Evolutionary conservation across 1,140 invertebrate genomes (phyloP), one percentile per base, ranked within the genome.

Genomic region (Pseudomyrmex sp.): DNA sequence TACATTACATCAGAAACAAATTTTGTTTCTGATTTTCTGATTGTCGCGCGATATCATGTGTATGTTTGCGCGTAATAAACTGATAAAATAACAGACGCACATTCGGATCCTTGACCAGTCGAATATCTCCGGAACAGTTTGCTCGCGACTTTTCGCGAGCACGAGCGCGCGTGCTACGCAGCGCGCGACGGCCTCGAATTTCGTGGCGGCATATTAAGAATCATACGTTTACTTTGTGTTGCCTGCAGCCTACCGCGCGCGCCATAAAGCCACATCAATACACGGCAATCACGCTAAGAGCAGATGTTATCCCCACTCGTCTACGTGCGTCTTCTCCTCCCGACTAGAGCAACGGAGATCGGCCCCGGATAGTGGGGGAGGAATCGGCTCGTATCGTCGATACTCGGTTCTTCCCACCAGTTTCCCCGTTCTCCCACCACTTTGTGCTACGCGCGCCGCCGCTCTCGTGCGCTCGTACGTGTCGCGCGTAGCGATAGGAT

Each of bases 261-360:
- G 89, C 90, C 90, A 91, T 93, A 93, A 92, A 92, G 92, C 91
- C 91, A 91, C 91, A 92, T 92, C 92, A 91, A 92, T 93, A 93
- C 91, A 93, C 89, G 88, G 91, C 92, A 93, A 93, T 93, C 92
- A 93, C 91, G 91, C 91, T 93, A 93, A 93, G 92, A 93, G 93
- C 92, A 93, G 92, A 93, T 93, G 91, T 93, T 93, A 93, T 92
- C 91, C 92, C 92, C 89, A 89, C 82, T 82, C 56, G 52, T 35
- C 35, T 10, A 69, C 9, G 52, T n/a, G 52, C 63, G 66, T 75
- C 85, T 59, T 65, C 82, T 58, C 68, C 63, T 69, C 35, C 20
- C 59, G 70, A 63, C 77, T 83, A 66, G 46, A 79, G 85, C 15
- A 69, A 35, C 66, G 68, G 76, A 77, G 77, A 68, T 82, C 44